Evolutionary conservation across 1,140 invertebrate species (phyloP).

Genomic region (Caenorhabditis elegans): DNA sequence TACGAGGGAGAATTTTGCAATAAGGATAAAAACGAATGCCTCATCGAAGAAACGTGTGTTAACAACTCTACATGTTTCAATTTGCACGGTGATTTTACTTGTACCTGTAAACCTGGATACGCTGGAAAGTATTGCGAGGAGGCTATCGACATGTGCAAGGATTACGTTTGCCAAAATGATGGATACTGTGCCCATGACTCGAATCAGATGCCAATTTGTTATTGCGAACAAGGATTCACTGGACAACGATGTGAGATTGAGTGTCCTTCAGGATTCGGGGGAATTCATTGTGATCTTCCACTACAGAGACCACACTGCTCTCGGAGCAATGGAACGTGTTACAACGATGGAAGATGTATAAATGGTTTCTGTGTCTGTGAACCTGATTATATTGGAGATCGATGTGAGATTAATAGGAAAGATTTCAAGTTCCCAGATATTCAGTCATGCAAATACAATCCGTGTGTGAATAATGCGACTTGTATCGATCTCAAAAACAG

Average conservation of each 20-base stretch:
- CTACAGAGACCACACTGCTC: not conserved
- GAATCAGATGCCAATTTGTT: not conserved
- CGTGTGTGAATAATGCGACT: constrained; percentile 83
- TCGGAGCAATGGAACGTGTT: not conserved
- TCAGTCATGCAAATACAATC: constrained; percentile 75
- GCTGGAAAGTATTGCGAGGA: not conserved
- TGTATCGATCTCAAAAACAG: constrained; percentile 84
- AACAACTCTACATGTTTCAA: constrained; percentile 92
- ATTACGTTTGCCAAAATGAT: not conserved
- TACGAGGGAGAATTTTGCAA: constrained; percentile 81
- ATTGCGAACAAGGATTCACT: not conserved
- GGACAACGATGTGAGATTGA: not conserved
- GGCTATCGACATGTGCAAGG: not conserved
- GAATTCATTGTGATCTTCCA: not conserved
- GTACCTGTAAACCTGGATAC: constrained; percentile 44
- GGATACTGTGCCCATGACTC: not conserved
- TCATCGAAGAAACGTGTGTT: constrained; percentile 72
- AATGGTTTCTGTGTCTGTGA: constrained; percentile 77
- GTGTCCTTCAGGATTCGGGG: not conserved
- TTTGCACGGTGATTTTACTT: constrained; percentile 73
- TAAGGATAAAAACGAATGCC: constrained; percentile 86
- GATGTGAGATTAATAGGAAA: constrained; percentile 85
- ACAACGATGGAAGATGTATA: not conserved
- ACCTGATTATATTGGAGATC: constrained; percentile 81
- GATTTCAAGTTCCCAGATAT: constrained; percentile 75